Conservation (phyloP, 2,888 invertebrate genomes). For the Epistrophella euchroma region DNA sequence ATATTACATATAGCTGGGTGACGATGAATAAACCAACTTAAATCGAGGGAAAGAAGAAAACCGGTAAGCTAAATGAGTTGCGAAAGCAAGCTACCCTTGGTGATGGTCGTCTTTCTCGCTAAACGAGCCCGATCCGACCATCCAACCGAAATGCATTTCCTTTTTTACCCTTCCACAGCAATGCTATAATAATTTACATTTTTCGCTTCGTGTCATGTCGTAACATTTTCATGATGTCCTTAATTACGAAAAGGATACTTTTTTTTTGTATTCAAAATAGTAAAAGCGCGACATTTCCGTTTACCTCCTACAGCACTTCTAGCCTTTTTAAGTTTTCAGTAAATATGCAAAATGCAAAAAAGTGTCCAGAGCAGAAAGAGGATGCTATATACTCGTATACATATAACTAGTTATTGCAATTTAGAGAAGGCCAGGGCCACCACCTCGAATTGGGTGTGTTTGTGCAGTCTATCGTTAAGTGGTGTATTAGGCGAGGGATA, state of each 20-base stretch:
- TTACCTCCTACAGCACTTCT: constrained; percentile 16
- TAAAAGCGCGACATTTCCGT: constrained; percentile 47
- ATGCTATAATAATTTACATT: constrained; percentile 65
- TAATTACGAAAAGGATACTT: constrained; percentile 72
- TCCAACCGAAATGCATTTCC: constrained; percentile 42
- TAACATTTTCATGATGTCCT: constrained; percentile 75
- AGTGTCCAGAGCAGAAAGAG: constrained; percentile 13
- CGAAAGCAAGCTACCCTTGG: constrained; percentile 55
- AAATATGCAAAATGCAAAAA: constrained; percentile 41
- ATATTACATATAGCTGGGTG: constrained; percentile 20
- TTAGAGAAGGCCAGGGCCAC: not conserved
- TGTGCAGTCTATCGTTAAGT: constrained; percentile 35
- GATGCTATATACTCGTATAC: not conserved
- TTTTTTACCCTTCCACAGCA: constrained; percentile 9
- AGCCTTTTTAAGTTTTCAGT: constrained; percentile 49
- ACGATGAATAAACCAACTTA: constrained; percentile 14
- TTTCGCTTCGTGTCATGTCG: constrained; percentile 73
- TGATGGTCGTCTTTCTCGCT: not conserved
- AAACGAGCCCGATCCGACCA: constrained; percentile 27
- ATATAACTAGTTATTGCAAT: not conserved
- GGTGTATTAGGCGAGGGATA: constrained; percentile 60
- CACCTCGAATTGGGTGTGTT: constrained; percentile 12
- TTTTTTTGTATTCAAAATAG: constrained; percentile 51
- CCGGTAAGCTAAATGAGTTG: constrained; percentile 60
- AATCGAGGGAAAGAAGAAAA: not conserved